These are phyloP conservation scores for Volucella inanis DNA, from an alignment of 2,888 invertebrate genomes.

Conservation along the genomic window DNA sequence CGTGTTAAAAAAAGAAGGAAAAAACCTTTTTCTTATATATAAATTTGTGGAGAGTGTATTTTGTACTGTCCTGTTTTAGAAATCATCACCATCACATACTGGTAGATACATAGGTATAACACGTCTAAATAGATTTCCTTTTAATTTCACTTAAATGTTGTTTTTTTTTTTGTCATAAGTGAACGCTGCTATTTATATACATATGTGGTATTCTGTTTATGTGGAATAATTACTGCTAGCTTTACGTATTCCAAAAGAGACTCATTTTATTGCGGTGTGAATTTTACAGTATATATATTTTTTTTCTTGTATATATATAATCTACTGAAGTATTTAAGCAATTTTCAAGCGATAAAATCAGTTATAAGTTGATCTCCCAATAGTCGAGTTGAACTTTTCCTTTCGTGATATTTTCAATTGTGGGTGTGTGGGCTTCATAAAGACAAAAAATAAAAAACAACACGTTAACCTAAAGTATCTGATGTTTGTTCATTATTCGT, in stretches of 20 bases:
- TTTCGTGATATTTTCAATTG: background rate
- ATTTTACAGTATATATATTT: slow-evolving; percentile 7
- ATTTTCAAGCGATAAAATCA: slow-evolving; percentile 59
- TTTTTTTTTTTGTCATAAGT: slow-evolving; percentile 2
- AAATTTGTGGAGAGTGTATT: slow-evolving; percentile 36
- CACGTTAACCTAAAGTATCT: background rate
- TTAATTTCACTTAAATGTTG: slow-evolving; percentile 48
- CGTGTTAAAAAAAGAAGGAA: background rate
- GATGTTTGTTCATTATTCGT: background rate
- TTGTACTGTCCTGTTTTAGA: slow-evolving; percentile 63
- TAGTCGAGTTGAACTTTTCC: slow-evolving; percentile 42
- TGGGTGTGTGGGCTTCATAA: background rate
- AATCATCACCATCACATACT: slow-evolving; percentile 25
- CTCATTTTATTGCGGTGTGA: slow-evolving; percentile 56
- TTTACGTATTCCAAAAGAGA: slow-evolving; percentile 51
- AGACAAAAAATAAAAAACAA: slow-evolving; percentile 5
- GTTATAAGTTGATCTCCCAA: slow-evolving; percentile 66
- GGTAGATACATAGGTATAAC: slow-evolving; percentile 21
- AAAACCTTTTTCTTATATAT: background rate
- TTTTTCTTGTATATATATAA: slow-evolving; percentile 26
- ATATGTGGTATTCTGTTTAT: slow-evolving; percentile 42
- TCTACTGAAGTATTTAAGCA: slow-evolving; percentile 64
- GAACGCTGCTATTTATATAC: background rate
- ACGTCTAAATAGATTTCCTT: slow-evolving; percentile 44
- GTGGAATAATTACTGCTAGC: slow-evolving; percentile 46